Base-by-base conservation (phyloP, 2,797 vertebrate species). In the Sphenodon punctatus region DNA sequence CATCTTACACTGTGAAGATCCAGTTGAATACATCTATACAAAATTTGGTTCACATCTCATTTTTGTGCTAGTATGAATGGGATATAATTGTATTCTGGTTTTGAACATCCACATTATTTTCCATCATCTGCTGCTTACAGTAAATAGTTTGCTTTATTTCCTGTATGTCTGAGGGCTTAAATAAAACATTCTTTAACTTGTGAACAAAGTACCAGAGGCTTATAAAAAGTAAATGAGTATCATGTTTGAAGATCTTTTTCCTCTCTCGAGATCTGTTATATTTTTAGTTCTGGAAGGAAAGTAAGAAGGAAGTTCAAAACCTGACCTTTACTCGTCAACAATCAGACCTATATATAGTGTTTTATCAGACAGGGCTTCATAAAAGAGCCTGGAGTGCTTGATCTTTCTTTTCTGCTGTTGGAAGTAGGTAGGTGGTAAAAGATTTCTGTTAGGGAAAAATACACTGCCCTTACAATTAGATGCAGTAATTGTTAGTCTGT, bases 251-350 rank as follows among this genome's bases (percentile, higher is more conserved):
- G 88, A 88, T 84, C 23, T 76, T 53, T 87, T 74, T 48, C 73
- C 61, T 74, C 75, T 49, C 64, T 74, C 84, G 75, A 42, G 14
- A 42, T 43, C 76, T 30, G 45, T 36, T 84, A 25, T 87, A 87
- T 90, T 90, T 90, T 90, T 93, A 88, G 80, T 41, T 71, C 34
- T 72, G 34, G 19, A 67, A 89, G 38, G 69, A 86, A 88, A 84
- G 80, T 66, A 61, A 86, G 58, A 82, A 88, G 69, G 49, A 65
- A 79, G 48, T 75, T 89, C 82, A 87, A 89, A 86, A 78, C 45
- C 30, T 90, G 80, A 87, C 89, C 80, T 89, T 87, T 84, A 77
- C 14, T 86, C 48, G 42, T 75, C 60, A 86, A 55, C 84, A 89
- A 84, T 67, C 53, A 78, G 61, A 75, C 36, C 75, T 88, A 79